Conservation (phyloP, 2,888 invertebrate genomes). For the Eupithecia insigniata region DNA sequence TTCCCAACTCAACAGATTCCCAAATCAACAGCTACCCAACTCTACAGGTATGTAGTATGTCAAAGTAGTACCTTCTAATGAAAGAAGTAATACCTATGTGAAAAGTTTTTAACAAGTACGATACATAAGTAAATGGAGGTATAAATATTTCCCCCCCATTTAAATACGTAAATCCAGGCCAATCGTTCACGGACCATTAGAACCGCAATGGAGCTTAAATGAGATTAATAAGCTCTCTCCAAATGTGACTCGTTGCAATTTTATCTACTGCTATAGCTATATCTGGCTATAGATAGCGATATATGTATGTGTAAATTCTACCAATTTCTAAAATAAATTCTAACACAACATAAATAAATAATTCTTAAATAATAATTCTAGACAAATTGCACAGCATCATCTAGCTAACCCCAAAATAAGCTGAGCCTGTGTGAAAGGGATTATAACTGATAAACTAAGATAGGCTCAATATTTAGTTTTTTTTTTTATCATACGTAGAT, state of each 20-base stretch:
- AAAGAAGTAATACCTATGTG: background rate
- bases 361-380: no score
- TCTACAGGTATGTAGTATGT: background rate
- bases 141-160: constrained; percentile 41
- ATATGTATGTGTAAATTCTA: background rate
- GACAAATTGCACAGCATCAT: no score
- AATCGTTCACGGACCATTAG: constrained; percentile 58
- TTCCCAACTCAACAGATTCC: no score
- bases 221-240: constrained; percentile 62
- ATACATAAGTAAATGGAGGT: constrained; percentile 11
- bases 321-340: background rate
- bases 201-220: constrained; percentile 62
- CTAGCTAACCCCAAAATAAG: no score
- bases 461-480: no score
- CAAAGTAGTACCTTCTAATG: background rate
- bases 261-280: background rate
- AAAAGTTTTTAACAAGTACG: background rate
- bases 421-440: no score
- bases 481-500: no score
- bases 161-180: constrained; percentile 52
- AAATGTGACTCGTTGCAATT: constrained; percentile 44
- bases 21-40: no score
- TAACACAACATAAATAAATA: no score
- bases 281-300: background rate
- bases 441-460: no score